Evolutionary conservation across 1,140 invertebrate genomes (phyloP).

Genomic region (Leptestheria dahalacensis): DNA sequence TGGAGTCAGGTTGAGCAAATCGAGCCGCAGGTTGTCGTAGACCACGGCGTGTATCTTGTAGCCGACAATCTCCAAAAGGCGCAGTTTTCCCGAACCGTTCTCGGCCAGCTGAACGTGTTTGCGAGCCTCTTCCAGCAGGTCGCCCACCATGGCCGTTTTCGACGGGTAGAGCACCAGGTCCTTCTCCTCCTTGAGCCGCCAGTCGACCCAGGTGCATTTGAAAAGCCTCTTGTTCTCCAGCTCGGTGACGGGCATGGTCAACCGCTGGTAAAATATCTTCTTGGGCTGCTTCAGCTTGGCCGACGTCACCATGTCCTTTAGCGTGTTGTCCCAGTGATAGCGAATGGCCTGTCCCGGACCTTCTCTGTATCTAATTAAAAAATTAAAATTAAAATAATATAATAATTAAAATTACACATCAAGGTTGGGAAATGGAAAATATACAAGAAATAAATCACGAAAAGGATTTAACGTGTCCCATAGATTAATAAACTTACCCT

Average conservation of each 20-base stretch:
- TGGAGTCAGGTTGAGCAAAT: constrained; percentile 7
- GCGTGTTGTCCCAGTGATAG: constrained; percentile 75
- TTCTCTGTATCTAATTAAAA: constrained; percentile 89
- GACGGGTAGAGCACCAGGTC: constrained; percentile 90
- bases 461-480: constrained; percentile 11
- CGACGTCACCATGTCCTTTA: constrained; percentile 76
- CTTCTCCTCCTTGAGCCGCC: constrained; percentile 66
- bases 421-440: constrained; percentile 25
- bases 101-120: constrained; percentile 76
- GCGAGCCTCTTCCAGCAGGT: constrained; percentile 82
- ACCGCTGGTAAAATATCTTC: constrained; percentile 81
- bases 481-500: constrained; percentile 43
- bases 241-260: constrained; percentile 91
- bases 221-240: constrained; percentile 95
- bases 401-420: too few relatives aligned
- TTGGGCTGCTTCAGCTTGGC: constrained; percentile 79
- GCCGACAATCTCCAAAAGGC: constrained; percentile 40
- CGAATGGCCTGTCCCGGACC: constrained; percentile 69
- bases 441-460: too few relatives aligned
- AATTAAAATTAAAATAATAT: too few relatives aligned
- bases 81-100: constrained; percentile 67
- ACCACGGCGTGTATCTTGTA: constrained; percentile 23
- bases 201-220: constrained; percentile 37
- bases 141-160: constrained; percentile 80
- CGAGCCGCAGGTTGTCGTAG: background rate